A percentile compares a stretch with the other conserved stretches of the same genome.
Conservation (phyloP, 2,888 invertebrate species). For the Penaeus monodon region DNA sequence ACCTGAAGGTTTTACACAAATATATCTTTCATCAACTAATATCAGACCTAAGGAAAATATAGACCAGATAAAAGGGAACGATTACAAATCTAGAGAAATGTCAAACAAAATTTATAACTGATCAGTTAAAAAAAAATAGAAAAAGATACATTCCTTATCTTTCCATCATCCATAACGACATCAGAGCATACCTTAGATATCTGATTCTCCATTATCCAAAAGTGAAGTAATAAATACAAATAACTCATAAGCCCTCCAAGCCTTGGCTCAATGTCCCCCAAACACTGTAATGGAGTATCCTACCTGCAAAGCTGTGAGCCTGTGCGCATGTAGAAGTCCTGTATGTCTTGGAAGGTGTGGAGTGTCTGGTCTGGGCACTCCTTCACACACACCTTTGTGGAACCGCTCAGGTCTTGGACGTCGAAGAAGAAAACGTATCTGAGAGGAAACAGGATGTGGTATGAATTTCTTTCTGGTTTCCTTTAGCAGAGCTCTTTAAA, state of each 20-base stretch:
- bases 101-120: too few relatives aligned
- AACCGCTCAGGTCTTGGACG: conserved; percentile 80
- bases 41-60: too few relatives aligned
- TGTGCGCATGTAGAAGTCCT: conserved; percentile 80
- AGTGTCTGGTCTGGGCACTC: conserved; percentile 83
- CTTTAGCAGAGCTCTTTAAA: not conserved
- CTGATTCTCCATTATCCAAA: too few relatives aligned
- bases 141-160: too few relatives aligned
- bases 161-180: too few relatives aligned
- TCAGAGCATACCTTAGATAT: too few relatives aligned
- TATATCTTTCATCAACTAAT: too few relatives aligned
- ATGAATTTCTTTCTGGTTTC: not conserved
- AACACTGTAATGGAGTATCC: conserved; percentile 44
- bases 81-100: too few relatives aligned
- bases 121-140: too few relatives aligned
- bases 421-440: conserved; percentile 83
- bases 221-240: too few relatives aligned
- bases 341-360: conserved; percentile 77
- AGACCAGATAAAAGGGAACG: too few relatives aligned
- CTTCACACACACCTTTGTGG: conserved; percentile 90
- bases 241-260: not conserved
- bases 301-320: conserved; percentile 83
- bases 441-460: not conserved
- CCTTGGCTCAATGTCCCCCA: conserved; percentile 21
- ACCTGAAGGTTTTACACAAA: too few relatives aligned